These are phyloP conservation scores for Pterobdella sp. DNA, from an alignment of 2,888 invertebrate species.

Conservation along the genomic window DNA sequence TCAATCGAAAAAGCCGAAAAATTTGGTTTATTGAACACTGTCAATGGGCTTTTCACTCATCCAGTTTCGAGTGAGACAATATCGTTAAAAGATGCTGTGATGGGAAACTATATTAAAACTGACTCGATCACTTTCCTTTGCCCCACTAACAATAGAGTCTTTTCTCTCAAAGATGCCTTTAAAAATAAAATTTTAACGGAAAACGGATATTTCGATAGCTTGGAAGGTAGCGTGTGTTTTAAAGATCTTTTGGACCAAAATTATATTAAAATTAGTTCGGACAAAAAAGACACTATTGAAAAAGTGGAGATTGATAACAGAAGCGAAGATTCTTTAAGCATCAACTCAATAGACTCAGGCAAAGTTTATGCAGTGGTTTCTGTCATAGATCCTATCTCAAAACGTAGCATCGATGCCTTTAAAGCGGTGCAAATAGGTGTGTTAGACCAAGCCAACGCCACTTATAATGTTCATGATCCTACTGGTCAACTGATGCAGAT, in stretches of 20 bases:
- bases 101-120: slow-evolving; percentile 48
- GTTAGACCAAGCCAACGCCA: slow-evolving; percentile 59
- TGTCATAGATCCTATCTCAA: slow-evolving; percentile 77
- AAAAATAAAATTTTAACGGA: slow-evolving; percentile 33
- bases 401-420: slow-evolving; percentile 68
- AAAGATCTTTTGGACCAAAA: slow-evolving; percentile 70
- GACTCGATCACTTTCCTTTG: slow-evolving; percentile 33
- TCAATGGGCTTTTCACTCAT: slow-evolving; percentile 62
- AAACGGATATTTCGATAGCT: slow-evolving; percentile 61
- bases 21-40: slow-evolving; percentile 65
- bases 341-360: slow-evolving; percentile 15
- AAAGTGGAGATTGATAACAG: slow-evolving; percentile 40
- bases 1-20: slow-evolving; percentile 69
- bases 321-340: slow-evolving; percentile 17
- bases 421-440: slow-evolving; percentile 62
- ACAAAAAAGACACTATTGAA: slow-evolving; percentile 38
- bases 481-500: slow-evolving; percentile 62
- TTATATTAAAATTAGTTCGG: slow-evolving; percentile 50
- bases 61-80: slow-evolving; percentile 71
- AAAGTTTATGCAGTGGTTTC: slow-evolving; percentile 63
- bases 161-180: slow-evolving; percentile 33
- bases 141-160: slow-evolving; percentile 29
- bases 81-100: slow-evolving; percentile 71
- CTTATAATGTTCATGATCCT: slow-evolving; percentile 55
- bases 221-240: slow-evolving; percentile 72